Evolutionary conservation across 2,797 vertebrate genomes (phyloP).

Genomic region (Novumbra hubbsi): DNA sequence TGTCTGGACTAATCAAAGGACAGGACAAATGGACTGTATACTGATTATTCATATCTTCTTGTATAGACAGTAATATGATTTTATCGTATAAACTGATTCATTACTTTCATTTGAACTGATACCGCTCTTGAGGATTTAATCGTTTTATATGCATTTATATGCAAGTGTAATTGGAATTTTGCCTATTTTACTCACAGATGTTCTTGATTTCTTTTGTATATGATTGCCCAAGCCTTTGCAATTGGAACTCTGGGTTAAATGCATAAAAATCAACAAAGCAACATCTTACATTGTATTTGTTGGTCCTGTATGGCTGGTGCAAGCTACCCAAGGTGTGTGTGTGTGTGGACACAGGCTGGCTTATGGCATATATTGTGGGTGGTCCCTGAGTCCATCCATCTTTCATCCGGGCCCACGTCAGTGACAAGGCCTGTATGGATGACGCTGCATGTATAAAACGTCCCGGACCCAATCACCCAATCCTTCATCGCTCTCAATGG

Average conservation of each 20-base stretch:
- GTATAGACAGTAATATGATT: neutral
- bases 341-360: slow-evolving; percentile 21
- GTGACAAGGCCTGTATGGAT: slow-evolving; percentile 17
- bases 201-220: neutral
- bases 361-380: slow-evolving; percentile 26
- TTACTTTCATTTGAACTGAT: neutral
- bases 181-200: neutral
- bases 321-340: slow-evolving; percentile 2
- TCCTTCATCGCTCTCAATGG: slow-evolving; percentile 2
- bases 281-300: neutral
- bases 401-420: slow-evolving; percentile 14
- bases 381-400: slow-evolving; percentile 4
- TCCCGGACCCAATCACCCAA: slow-evolving; percentile 17
- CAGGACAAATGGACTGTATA: neutral
- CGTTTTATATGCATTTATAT: neutral
- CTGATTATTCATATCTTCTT: neutral
- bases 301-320: neutral
- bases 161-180: neutral
- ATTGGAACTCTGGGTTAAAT: neutral
- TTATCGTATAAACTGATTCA: neutral
- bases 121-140: neutral
- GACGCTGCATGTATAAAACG: slow-evolving; percentile 20
- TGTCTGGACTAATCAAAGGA: neutral
- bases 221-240: neutral
- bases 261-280: neutral